A percentile compares a stretch with the other conserved stretches of the same genome.
phyloP scores from a whole-genome alignment of 1,140 invertebrate genomes.

The Diachasma alloeum region DNA sequence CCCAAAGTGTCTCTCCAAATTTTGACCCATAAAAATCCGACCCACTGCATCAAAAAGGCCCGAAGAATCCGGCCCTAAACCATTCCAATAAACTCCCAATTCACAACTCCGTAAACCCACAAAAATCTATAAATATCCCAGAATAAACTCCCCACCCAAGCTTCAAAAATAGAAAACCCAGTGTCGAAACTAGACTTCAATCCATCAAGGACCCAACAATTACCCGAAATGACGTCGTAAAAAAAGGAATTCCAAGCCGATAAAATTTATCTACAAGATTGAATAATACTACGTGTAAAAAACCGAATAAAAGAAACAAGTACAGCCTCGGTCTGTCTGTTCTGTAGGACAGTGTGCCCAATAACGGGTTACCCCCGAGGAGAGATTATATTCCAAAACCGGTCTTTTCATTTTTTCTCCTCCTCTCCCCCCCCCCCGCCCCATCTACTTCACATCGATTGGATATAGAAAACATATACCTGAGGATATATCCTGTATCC shows the following conservation, averaged over 20 bases:
- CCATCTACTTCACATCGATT: not conserved
- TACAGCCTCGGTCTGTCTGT: not conserved
- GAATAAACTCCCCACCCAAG: not conserved
- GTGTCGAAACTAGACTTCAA: not conserved
- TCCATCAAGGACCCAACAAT: not conserved
- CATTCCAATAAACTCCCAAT: not conserved
- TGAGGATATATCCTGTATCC: conserved; percentile 3
- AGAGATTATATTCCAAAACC: conserved; percentile 30
- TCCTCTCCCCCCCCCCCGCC: not conserved
- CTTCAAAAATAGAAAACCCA: not conserved
- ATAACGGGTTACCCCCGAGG: conserved; percentile 25
- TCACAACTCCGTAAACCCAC: not conserved
- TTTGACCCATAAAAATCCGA: too few species aligned
- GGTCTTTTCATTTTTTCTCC: conserved; percentile 26
- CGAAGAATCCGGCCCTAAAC: too few species aligned
- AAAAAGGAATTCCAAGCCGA: not conserved
- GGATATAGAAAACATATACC: conserved; percentile 16
- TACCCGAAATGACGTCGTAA: not conserved
- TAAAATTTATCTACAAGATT: not conserved
- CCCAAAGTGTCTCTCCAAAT: too few species aligned
- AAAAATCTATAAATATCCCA: too few species aligned
- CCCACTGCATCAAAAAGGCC: too few species aligned
- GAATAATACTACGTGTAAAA: not conserved
- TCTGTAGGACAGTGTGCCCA: conserved; percentile 26
- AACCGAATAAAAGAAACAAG: conserved; percentile 8